Conservation (phyloP, 2,113 vertebrate genomes). For the Ceratotherium simum region DNA sequence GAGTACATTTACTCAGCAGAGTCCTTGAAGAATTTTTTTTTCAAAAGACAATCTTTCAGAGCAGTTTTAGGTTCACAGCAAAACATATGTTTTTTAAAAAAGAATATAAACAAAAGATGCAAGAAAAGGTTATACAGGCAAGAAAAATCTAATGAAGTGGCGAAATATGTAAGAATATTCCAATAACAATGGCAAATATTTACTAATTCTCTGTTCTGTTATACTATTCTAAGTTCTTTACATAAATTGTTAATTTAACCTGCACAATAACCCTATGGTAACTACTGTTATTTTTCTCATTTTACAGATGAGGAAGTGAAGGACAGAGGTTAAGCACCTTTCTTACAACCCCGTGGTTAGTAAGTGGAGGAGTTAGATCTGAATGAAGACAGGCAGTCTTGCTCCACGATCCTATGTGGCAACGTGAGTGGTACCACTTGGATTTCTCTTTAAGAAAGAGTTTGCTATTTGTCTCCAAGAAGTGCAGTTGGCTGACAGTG, state of each 20-base stretch:
- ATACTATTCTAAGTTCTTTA: not conserved
- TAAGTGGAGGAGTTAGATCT: not conserved
- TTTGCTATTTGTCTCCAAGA: not conserved
- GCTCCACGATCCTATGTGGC: accelerated
- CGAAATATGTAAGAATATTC: not conserved
- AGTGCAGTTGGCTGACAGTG: not conserved
- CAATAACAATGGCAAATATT: not conserved
- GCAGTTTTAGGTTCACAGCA: not conserved
- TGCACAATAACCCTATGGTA: not conserved
- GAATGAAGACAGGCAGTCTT: not conserved
- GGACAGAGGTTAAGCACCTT: not conserved
- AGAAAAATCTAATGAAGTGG: not conserved
- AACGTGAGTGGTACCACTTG: not conserved
- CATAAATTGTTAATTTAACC: not conserved
- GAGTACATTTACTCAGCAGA: not conserved
- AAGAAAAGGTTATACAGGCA: not conserved
- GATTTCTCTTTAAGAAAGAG: not conserved
- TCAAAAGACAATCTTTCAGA: not conserved
- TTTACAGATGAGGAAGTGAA: not conserved
- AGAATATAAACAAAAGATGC: not conserved
- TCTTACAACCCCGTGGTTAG: not conserved
- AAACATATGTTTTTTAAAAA: not conserved
- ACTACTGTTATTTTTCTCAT: not conserved
- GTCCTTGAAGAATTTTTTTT: not conserved
- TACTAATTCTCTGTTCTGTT: not conserved